phyloP scores from a whole-genome alignment of 2,888 invertebrate species.

The Lapara coniferarum region DNA sequence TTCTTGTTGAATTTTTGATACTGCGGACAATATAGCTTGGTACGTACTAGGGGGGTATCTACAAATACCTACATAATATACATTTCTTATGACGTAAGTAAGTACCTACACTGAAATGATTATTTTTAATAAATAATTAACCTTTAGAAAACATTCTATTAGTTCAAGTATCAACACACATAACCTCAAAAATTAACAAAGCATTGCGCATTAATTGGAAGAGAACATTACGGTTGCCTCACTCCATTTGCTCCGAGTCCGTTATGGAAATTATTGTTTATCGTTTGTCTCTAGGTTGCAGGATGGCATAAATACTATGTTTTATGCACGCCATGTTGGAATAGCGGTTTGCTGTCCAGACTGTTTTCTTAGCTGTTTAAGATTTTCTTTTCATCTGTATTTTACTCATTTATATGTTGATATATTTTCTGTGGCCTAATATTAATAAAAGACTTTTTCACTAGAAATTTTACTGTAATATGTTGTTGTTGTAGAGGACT shows the following conservation, averaged over 20 bases:
- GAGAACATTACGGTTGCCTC: constrained; percentile 22
- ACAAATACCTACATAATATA: too few species aligned
- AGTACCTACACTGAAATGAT: too few species aligned
- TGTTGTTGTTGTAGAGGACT: too few species aligned
- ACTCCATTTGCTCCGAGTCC: constrained; percentile 26
- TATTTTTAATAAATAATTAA: too few species aligned
- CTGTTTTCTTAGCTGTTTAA: neutral
- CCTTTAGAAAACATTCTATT: too few species aligned
- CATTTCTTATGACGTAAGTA: too few species aligned
- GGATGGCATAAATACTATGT: neutral
- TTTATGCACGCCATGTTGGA: neutral
- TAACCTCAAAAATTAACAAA: constrained; percentile 20
- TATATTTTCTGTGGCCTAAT: too few species aligned
- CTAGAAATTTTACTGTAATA: too few species aligned
- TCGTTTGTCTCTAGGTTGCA: neutral
- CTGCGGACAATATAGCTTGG: too few species aligned
- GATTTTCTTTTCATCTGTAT: neutral
- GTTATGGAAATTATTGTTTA: constrained; percentile 25
- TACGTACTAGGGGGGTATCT: too few species aligned
- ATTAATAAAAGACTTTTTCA: too few species aligned
- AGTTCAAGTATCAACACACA: neutral
- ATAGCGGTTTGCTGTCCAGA: neutral
- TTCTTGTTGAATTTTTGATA: too few species aligned
- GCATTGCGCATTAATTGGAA: constrained; percentile 17
- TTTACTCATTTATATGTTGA: neutral